Percentiles rank a stretch among this genome's conserved stretches.
phyloP scores from a whole-genome alignment of 2,797 vertebrate genomes.

The Cebuella pygmaea region DNA sequence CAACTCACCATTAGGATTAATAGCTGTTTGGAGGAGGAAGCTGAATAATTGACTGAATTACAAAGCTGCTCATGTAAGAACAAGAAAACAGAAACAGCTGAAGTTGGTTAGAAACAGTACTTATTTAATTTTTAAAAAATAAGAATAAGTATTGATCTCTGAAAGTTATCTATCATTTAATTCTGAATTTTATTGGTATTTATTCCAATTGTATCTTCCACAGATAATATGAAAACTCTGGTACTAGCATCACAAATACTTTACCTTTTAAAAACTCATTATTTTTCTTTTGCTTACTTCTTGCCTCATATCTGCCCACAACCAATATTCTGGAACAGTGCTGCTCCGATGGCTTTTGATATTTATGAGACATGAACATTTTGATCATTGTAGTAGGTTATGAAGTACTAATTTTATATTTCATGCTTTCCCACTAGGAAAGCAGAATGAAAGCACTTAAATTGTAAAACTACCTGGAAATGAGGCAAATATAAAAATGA shows the following conservation, averaged over 20 bases:
- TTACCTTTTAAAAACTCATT: neutral
- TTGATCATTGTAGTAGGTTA: neutral
- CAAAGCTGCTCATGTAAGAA: neutral
- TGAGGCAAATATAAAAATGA: neutral
- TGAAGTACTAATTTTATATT: neutral
- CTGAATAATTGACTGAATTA: neutral
- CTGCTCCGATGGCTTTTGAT: neutral
- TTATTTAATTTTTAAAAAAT: neutral
- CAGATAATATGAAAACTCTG: neutral
- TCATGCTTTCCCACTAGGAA: neutral
- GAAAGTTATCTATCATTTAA: neutral
- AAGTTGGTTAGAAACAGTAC: neutral
- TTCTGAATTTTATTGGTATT: neutral
- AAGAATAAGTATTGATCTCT: neutral
- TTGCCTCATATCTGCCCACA: neutral
- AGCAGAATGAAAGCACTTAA: neutral
- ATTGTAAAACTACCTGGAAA: neutral
- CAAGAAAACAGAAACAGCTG: neutral
- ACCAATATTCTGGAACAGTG: neutral
- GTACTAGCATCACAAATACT: neutral
- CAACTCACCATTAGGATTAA: neutral
- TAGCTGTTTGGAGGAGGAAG: neutral
- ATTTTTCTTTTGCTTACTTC: neutral
- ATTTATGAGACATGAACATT: neutral
- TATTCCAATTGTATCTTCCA: neutral